Evolutionary conservation across 2,888 invertebrate genomes (phyloP).

Genomic region (Choristoneura rosaceana): DNA sequence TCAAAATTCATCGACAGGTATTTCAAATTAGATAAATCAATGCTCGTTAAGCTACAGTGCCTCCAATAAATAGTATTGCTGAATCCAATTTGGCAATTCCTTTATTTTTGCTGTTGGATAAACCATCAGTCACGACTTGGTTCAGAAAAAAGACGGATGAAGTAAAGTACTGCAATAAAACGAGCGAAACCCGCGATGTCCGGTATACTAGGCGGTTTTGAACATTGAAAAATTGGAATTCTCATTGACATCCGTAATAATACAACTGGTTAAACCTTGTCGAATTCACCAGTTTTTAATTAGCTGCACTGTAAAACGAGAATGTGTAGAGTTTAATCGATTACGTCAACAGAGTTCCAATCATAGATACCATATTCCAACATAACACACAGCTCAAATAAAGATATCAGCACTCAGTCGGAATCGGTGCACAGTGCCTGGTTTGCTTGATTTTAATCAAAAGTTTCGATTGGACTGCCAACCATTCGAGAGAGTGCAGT

Average conservation of each 20-base stretch:
- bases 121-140: slow-evolving; percentile 35
- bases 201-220: not conserved
- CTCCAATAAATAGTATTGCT: slow-evolving; percentile 27
- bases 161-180: slow-evolving; percentile 9
- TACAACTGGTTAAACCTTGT: not conserved
- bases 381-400: slow-evolving; percentile 78
- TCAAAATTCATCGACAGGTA: not conserved
- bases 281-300: slow-evolving; percentile 1
- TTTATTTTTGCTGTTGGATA: slow-evolving; percentile 21
- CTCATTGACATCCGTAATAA: not conserved
- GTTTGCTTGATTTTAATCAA: slow-evolving; percentile 85
- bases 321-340: slow-evolving; percentile 60
- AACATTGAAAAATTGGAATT: not conserved
- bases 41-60: slow-evolving; percentile 17
- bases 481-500: slow-evolving; percentile 71
- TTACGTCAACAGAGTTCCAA: slow-evolving; percentile 71
- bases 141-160: slow-evolving; percentile 17
- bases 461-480: slow-evolving; percentile 82
- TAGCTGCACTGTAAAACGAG: slow-evolving; percentile 21
- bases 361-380: slow-evolving; percentile 68
- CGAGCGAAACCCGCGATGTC: not conserved
- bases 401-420: slow-evolving; percentile 75
- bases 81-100: slow-evolving; percentile 24
- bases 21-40: not conserved
- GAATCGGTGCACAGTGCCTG: slow-evolving; percentile 66